Percentiles rank a stretch among this genome's conserved stretches.
phyloP scores from a whole-genome alignment of 2,797 vertebrate species.

The Macropus fuliginosus region DNA sequence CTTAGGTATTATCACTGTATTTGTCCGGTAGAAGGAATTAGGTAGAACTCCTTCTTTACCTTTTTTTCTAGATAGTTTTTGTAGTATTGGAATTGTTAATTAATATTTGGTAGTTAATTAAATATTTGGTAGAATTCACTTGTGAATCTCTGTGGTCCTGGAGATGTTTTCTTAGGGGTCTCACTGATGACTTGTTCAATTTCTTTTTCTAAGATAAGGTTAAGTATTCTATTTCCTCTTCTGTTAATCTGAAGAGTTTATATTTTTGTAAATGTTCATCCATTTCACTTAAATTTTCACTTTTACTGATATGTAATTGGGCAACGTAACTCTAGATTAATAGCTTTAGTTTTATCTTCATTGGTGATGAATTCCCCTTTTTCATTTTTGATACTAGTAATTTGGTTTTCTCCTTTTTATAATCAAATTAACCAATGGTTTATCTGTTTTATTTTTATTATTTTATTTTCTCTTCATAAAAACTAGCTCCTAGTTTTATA shows the following conservation, averaged over 20 bases:
- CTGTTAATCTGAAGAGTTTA: not conserved
- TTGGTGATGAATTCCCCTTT: not conserved
- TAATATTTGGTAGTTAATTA: not conserved
- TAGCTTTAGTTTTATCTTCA: not conserved
- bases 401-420: not conserved
- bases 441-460: not conserved
- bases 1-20: not conserved
- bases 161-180: not conserved
- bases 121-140: not conserved
- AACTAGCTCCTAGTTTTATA: not conserved
- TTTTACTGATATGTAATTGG: not conserved
- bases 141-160: not conserved
- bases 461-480: not conserved
- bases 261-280: not conserved
- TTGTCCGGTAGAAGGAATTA: not conserved
- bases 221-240: not conserved
- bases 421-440: not conserved
- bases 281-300: not conserved
- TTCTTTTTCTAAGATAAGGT: not conserved
- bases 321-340: not conserved
- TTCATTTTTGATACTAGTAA: not conserved
- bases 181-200: not conserved
- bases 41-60: not conserved
- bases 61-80: not conserved
- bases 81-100: not conserved